Evolutionary conservation across 2,888 invertebrate genomes (phyloP).

Genomic region (Trichacis sp.): DNA sequence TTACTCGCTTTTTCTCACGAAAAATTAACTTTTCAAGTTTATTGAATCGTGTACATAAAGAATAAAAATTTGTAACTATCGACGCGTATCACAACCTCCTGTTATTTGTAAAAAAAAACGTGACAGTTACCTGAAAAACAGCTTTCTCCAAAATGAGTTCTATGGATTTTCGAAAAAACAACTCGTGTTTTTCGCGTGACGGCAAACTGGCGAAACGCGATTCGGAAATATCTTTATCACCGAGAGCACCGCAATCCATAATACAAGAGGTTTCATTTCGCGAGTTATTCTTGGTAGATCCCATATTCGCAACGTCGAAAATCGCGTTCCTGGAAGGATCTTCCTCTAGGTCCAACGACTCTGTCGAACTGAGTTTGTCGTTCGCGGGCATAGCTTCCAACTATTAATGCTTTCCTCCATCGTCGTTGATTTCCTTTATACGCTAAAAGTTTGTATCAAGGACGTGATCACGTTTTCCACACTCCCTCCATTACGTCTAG

Average conservation of each 20-base stretch:
- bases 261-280: background rate
- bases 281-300: background rate
- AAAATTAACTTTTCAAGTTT: too few species aligned
- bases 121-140: slow-evolving; percentile 77
- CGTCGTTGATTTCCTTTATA: slow-evolving; percentile 61
- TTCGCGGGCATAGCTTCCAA: slow-evolving; percentile 56
- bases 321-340: slow-evolving; percentile 3
- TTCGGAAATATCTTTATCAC: background rate
- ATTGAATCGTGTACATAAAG: too few species aligned
- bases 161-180: slow-evolving; percentile 78
- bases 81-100: too few species aligned
- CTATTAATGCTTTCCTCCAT: slow-evolving; percentile 50
- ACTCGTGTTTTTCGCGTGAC: slow-evolving; percentile 76
- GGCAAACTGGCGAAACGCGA: slow-evolving; percentile 71
- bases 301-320: background rate
- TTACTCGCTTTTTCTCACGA: too few species aligned
- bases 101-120: too few species aligned
- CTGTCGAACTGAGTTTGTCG: slow-evolving; percentile 50
- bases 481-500: slow-evolving; percentile 29
- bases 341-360: slow-evolving; percentile 40
- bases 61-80: too few species aligned
- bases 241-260: background rate
- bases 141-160: slow-evolving; percentile 81
- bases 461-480: slow-evolving; percentile 51
- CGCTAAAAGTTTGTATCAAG: slow-evolving; percentile 59